A percentile compares a stretch with the other conserved stretches of the same genome.
phyloP scores from a whole-genome alignment of 2,797 vertebrate species.

The Enteromius argenteus region DNA sequence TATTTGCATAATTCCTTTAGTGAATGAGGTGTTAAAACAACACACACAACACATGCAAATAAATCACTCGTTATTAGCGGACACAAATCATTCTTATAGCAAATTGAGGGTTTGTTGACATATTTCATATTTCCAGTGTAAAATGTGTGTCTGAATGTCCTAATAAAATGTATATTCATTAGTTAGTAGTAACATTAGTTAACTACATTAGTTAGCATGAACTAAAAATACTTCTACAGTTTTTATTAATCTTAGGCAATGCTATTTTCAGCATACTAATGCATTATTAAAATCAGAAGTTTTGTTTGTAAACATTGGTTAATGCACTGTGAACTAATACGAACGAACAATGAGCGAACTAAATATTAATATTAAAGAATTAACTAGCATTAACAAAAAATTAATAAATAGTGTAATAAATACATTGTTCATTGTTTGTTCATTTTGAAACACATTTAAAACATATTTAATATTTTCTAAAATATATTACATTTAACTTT shows the following conservation, averaged over 20 bases:
- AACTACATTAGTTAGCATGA: neutral
- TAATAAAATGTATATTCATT: neutral
- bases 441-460: no score
- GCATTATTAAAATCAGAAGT: neutral
- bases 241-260: neutral
- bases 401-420: neutral
- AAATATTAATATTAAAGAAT: neutral
- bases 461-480: neutral
- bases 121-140: neutral
- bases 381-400: neutral
- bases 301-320: neutral
- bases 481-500: neutral
- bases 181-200: neutral
- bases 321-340: neutral
- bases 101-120: neutral
- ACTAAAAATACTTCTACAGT: no score
- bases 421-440: no score
- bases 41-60: neutral
- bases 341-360: neutral
- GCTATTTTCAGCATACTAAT: neutral
- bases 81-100: neutral
- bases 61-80: neutral
- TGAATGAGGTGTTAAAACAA: neutral
- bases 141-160: neutral
- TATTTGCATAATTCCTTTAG: slow-evolving; percentile 2